Evolutionary conservation across 2,113 vertebrate genomes (phyloP).

Genomic region (Patagioenas fasciata): DNA sequence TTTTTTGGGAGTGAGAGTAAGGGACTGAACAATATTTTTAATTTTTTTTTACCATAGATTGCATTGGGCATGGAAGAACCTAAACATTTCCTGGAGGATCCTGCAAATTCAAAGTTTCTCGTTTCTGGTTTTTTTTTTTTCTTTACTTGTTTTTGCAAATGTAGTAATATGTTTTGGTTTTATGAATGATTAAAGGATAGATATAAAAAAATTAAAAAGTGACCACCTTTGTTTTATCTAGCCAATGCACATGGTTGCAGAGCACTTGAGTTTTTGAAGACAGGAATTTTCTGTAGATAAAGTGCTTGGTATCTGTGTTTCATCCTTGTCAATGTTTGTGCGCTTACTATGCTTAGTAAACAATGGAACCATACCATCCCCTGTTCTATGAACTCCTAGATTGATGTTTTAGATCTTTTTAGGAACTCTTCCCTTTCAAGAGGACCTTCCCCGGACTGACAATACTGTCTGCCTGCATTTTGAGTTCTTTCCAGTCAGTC

Average conservation of each 20-base stretch:
- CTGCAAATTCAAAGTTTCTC: neutral
- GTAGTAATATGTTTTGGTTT: neutral
- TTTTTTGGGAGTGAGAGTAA: neutral
- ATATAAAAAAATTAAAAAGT: neutral
- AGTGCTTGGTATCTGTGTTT: neutral
- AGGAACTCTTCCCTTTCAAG: neutral
- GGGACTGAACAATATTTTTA: neutral
- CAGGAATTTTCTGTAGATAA: neutral
- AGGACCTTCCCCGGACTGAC: neutral
- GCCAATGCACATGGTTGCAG: neutral
- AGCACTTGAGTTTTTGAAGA: neutral
- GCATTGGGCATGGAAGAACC: neutral
- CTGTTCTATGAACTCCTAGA: neutral
- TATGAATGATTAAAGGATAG: neutral
- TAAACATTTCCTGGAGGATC: neutral
- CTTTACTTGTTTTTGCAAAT: neutral
- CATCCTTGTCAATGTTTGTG: neutral
- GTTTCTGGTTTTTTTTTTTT: neutral
- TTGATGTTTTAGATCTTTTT: neutral
- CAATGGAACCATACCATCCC: neutral
- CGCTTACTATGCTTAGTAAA: neutral
- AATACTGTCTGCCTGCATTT: neutral
- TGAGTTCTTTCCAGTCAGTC: neutral
- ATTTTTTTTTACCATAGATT: neutral
- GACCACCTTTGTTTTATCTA: neutral